Evolutionary conservation across 2,888 invertebrate genomes (phyloP).

Genomic region (Oasisia sp.): DNA sequence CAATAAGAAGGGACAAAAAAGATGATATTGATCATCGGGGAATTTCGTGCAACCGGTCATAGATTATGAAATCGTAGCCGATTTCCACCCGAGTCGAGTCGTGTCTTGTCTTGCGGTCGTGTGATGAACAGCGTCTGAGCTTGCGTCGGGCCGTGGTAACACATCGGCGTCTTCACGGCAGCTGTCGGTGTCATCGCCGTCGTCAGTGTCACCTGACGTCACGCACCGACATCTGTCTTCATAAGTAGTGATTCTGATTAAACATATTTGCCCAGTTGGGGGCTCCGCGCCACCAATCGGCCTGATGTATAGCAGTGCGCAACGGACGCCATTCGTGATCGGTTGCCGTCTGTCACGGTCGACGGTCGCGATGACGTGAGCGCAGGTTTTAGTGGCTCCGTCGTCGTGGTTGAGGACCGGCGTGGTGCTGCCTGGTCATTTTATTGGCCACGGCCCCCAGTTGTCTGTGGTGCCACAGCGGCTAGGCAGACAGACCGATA

Average conservation of each 20-base stretch:
- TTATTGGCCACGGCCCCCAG: neutral
- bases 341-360: neutral
- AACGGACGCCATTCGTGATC: neutral
- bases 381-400: neutral
- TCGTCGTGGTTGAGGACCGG: neutral
- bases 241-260: conserved; percentile 10
- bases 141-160: neutral
- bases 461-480: neutral
- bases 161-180: neutral
- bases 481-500: neutral
- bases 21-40: too few relatives aligned
- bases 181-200: neutral
- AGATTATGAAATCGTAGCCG: neutral
- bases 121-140: neutral
- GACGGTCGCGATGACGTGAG: neutral
- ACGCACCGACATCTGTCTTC: neutral
- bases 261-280: neutral
- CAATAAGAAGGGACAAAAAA: neutral
- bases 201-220: neutral
- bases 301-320: neutral
- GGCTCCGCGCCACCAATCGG: neutral
- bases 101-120: neutral
- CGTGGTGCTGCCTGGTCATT: neutral
- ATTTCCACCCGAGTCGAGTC: neutral
- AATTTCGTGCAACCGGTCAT: neutral